phyloP scores from a whole-genome alignment of 2,797 vertebrate species.

The Picus viridis region DNA sequence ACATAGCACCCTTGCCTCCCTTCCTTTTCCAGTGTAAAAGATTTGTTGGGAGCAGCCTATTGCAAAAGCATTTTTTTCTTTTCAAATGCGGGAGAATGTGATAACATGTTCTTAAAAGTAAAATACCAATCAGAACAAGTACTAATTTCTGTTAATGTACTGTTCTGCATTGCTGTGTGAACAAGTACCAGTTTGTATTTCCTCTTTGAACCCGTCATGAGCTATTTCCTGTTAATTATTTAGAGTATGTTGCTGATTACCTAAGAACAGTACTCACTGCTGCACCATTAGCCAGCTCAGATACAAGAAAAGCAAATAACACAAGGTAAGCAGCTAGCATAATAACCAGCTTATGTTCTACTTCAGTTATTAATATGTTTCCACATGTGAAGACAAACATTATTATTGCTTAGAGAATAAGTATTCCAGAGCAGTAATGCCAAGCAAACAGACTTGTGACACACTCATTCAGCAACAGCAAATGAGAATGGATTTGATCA shows the following conservation, averaged over 20 bases:
- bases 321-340: not conserved
- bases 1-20: not conserved
- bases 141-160: slow-evolving; percentile 13
- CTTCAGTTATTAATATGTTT: slow-evolving; percentile 17
- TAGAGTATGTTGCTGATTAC: not conserved
- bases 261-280: not conserved
- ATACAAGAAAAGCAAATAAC: not conserved
- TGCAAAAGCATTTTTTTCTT: not conserved
- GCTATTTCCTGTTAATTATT: slow-evolving; percentile 36
- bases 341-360: not conserved
- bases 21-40: not conserved
- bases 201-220: not conserved
- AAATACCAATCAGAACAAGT: not conserved
- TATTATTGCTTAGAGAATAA: slow-evolving; percentile 8
- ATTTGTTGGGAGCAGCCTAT: accelerated
- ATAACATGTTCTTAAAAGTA: not conserved
- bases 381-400: not conserved
- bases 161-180: not conserved
- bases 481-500: slow-evolving; percentile 12
- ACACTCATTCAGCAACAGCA: not conserved
- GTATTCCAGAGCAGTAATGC: slow-evolving; percentile 24
- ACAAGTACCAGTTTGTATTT: not conserved
- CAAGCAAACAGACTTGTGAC: slow-evolving; percentile 10
- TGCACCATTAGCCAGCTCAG: not conserved
- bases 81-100: not conserved